Percentiles rank a stretch among this genome's conserved stretches.
Evolutionary conservation across 2,797 vertebrate species (phyloP).

Genomic region (Masticophis lateralis): DNA sequence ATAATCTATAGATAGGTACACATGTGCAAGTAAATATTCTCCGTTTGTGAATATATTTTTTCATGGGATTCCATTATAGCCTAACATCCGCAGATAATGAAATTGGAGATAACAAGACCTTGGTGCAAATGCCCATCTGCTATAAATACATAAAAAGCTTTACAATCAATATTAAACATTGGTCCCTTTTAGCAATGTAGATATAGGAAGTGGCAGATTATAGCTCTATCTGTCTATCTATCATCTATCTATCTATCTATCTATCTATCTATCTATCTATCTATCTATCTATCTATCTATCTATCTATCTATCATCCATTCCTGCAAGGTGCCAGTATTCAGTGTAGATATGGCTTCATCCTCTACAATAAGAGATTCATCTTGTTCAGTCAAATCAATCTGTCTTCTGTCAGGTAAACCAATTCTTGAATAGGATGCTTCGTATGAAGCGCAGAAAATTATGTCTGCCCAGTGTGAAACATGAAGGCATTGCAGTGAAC

Average conservation of each 20-base stretch:
- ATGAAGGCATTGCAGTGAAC: not conserved
- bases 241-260: too few relatives aligned
- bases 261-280: too few relatives aligned
- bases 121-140: not conserved
- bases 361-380: not conserved
- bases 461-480: not conserved
- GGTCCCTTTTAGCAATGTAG: not conserved
- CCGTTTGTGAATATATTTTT: not conserved
- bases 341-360: not conserved
- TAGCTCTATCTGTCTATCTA: accelerated
- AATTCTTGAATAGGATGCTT: not conserved
- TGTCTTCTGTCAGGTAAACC: not conserved
- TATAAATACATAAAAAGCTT: not conserved
- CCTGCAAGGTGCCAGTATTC: not conserved
- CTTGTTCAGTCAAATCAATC: not conserved
- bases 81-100: not conserved
- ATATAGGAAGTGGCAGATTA: not conserved
- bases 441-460: not conserved
- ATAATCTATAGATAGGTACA: not conserved
- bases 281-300: too few relatives aligned
- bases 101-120: not conserved
- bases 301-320: not conserved
- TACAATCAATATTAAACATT: not conserved
- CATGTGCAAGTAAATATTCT: not conserved
- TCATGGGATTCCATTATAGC: not conserved